Evolutionary conservation across 2,113 vertebrate genomes (phyloP), one percentile per base, ranked within the genome.

Genomic region (Garra rufa): DNA sequence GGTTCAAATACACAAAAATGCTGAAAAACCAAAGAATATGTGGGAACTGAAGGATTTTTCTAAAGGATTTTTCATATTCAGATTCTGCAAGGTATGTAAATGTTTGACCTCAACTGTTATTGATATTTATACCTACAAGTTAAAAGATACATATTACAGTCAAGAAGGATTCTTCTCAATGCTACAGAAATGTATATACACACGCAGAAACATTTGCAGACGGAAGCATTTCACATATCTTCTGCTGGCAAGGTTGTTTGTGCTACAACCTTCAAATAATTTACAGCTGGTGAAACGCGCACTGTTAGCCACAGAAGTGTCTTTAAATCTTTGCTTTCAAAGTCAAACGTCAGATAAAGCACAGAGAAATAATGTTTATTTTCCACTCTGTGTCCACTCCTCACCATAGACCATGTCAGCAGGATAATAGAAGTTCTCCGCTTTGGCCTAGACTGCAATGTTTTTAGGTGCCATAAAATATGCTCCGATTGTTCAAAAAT

Each of bases 301-400:
- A 92, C 90, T 93, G 92, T 94, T 93, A 92, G 90, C 92, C 43
- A 69, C 90, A 90, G 91, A 92, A 91, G 91, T 91, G 92, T 92
- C 92, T 92, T 92, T 95, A 94, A 95, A 95, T 94, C 94, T 92
- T 88, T 87, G 85, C 90, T 89, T 92, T 94, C 94, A 95, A 95
- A 94, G 93, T 94, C 93, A 94, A 94, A 94, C 90, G 92, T 94
- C 93, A 94, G 89, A 91, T 91, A 92, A 92, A 92, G 90, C 91
- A 87, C 89, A 84, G 92, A 94, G 93, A 95, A 94, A 94, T 93
- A 93, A 94, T 94, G 94, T 94, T 94, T 94, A 94, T 94, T 94
- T 95, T 95, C 93, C 91, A 89, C 88, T 90, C 89, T 87, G 90
- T 90, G 89, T 88, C 91, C 88, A 91, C 92, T 92, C 89, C 92